Base-by-base conservation (phyloP, 2,888 invertebrate genomes). In the Phaonia tiefii region DNA sequence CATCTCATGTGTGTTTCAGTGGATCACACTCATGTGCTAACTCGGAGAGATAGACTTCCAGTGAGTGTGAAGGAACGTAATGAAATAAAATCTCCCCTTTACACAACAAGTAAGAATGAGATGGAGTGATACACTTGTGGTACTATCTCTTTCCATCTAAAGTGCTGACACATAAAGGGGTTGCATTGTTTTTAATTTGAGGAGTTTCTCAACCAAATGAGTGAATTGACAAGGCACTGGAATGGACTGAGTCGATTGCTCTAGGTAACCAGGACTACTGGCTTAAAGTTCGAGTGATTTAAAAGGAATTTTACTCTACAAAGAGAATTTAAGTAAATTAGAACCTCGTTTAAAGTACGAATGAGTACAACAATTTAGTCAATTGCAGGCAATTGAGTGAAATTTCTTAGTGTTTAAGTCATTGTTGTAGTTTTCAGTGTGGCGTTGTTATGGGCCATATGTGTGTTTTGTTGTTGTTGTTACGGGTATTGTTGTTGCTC, bases 31-130 rank as follows among this genome's bases (percentile, higher is more conserved):
- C n/a, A n/a, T n/a, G n/a, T n/a, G n/a, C n/a, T n/a, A n/a, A n/a
- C n/a, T n/a, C n/a, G 7, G 49, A 58, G 58, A 39, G 8, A 46
- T 58, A 42, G 2, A 20, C n/a, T 79, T 80, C 60, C 80, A 74
- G 54, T 76, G 78, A 69, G 75, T 46, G 10, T 0, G 54, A 8
- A 25, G 80, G 72, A 82, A 83, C 82, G n/a, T 1, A 17, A 8
- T 11, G 46, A 67, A 78, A 83, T 46, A 74, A 81, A 67, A 83
- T 79, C 80, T n/a, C 8, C n/a, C n/a, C n/a, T n/a, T n/a, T 31
- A 31, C 31, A 31, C 31, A n/a, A 39, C 3, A 11, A 49, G 66
- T 49, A 39, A 39, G 26, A 73, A 31, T 17, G 49, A 60, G 78
- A 76, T 2, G 8, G n/a, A 1, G 7, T 58, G 5, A 75, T 60